Evolutionary conservation across 2,113 vertebrate species (phyloP), one percentile per base, ranked within the genome.

Genomic region (Charadrius vociferus): DNA sequence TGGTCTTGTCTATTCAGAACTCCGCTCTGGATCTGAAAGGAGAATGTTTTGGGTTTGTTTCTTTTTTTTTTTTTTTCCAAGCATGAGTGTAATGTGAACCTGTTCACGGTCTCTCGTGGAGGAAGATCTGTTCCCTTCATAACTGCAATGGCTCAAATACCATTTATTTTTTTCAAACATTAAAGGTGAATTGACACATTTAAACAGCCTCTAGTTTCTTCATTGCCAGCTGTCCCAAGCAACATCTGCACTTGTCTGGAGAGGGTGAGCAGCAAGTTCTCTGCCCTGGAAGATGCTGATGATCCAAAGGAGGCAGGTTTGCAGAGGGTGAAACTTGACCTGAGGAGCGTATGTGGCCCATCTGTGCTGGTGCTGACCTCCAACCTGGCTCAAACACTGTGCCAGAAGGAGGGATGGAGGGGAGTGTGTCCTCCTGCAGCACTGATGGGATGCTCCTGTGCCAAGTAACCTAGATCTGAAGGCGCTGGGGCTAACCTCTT

Each of bases 101-200:
- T 96, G 94, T 97, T 96, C 95, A 95, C 50, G 4, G 89, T 97
- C 96, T 97, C 66, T 92, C 3, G 49, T 97, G 94, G 94, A 94
- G 96, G 89, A 95, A 93, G 90, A 58, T 94, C 92, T 91, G 90
- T 97, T 96, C 95, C 96, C 91, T 94, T 95, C 97, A 93, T 96
- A 94, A 95, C 94, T 95, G 97, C 97, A 95, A 95, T 96, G 96
- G 97, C 97, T 98, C 97, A 97, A 96, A 95, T 95, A 97, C 95
- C 96, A 90, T 94, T 95, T 96, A 62, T 97, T 95, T 91, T 94
- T 97, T 95, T 95, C 94, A 93, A 95, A 97, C 97, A 98, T 98
- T 97, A 98, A 97, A 98, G 82, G 94, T 84, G 92, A 97, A 96
- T 92, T 97, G 96, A 97, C 96, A 98, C 96, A 96, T 97, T 98